Evolutionary conservation across 2,888 invertebrate species (phyloP), one percentile per base, ranked within the genome.

Genomic region (Ophion slaviceki): DNA sequence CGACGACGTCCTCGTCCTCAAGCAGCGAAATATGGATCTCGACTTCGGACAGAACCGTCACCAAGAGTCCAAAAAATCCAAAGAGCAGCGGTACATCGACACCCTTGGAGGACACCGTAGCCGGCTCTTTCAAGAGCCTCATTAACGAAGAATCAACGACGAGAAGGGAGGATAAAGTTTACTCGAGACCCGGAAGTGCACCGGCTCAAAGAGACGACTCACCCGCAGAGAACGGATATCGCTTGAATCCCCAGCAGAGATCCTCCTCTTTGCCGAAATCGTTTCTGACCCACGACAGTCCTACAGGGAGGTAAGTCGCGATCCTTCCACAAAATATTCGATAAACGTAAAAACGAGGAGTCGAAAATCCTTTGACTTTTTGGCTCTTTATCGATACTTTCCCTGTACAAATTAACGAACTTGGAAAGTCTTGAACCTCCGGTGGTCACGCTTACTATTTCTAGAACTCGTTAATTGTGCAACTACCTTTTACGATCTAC

Each of bases 21-120:
- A 95, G 95, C 87, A 95, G 95, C 89, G 95, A 95, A 82, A 94
- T 95, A 72, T 95, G 95, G 95, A 92, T 95, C 80, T 95, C 95
- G 17, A 94, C 95, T 3, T 95, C 95, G 10, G 95, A 95, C 88
- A 92, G 94, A n/a, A 95, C 95, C 3, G 92, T 94, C 20, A 94
- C 94, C 24, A 95, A 94, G 85, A 94, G 94, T 88, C 94, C 95
- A 47, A 93, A 94, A 82, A 94, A 94, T 87, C 93, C 92, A 0
- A 95, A 95, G 87, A 93, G 94, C 87, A 95, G 95, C 59, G 95
- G 94, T 0, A 94, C 94, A 0, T 95, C 95, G 28, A 95, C 95
- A 4, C 95, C 95, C 1, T 92, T 95, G 47, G 95, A 95, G 74
- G 94, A 94, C n/a, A 90, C 91, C 1, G 91, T 92, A 32, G 89